These are phyloP conservation scores for Enteromius treurensis DNA, from an alignment of 2,797 vertebrate genomes.

Conservation along the genomic window DNA sequence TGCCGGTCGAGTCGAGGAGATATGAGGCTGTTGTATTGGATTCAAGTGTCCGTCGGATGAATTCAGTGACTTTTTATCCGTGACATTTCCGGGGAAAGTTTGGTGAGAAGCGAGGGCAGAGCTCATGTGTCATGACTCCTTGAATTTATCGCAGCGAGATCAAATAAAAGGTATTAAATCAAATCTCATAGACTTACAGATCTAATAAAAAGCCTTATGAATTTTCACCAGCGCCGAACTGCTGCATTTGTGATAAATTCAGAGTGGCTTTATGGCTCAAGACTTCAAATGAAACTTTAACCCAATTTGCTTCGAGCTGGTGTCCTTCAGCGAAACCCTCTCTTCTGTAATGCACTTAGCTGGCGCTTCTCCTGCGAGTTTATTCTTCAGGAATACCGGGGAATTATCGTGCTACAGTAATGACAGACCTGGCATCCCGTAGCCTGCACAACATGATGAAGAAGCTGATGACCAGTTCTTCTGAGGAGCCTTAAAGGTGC, in stretches of 20 bases:
- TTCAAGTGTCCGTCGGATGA: not conserved
- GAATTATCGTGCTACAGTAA: slow-evolving; percentile 25
- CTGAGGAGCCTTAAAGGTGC: not conserved
- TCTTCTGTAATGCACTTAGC: slow-evolving; percentile 23
- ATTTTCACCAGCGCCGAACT: slow-evolving; percentile 43
- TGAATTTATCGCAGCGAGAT: slow-evolving; percentile 22
- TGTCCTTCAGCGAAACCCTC: slow-evolving; percentile 40
- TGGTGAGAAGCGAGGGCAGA: not conserved
- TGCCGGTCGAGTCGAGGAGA: not conserved
- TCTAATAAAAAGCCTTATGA: slow-evolving; percentile 48
- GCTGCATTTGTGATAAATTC: slow-evolving; percentile 41
- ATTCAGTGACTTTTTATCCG: slow-evolving; percentile 23
- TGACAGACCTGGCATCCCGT: not conserved
- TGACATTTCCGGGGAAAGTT: slow-evolving; percentile 24
- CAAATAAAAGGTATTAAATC: slow-evolving; percentile 62
- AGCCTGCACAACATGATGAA: not conserved
- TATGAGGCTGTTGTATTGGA: not conserved
- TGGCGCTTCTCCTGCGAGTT: not conserved
- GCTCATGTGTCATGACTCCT: slow-evolving; percentile 10
- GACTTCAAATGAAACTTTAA: slow-evolving; percentile 43
- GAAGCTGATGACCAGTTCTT: not conserved
- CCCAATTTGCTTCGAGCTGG: slow-evolving; percentile 36
- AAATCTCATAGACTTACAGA: slow-evolving; percentile 62
- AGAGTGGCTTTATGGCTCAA: slow-evolving; percentile 42
- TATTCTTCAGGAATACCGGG: not conserved